Base-by-base conservation (phyloP, 2,888 invertebrate genomes). In the Alsophila aescularia region DNA sequence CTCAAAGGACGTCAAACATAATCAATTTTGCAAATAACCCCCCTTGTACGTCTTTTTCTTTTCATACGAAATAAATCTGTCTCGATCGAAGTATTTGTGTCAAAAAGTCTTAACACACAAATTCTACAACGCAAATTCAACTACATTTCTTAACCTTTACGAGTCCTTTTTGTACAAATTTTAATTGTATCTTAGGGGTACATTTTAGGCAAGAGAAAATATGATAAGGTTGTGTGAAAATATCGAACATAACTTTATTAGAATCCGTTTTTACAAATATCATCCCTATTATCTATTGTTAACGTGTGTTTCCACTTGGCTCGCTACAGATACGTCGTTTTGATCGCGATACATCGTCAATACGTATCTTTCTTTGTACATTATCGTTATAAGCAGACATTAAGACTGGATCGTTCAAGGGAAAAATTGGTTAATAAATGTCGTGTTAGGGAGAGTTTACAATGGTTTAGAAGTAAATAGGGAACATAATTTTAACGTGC, bases 381-480 rank as follows among this genome's bases (percentile, higher is more conserved):
- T 89, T 87, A 89, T 84, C 87, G 81, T 86, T 81, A 83, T 85
- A 83, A 83, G 70, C 68, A 50, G 69, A 83, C 74, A 87, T 90
- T 88, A 90, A 83, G 84, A 81, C 70, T 58, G 77, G 87, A 86
- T 76, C 83, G 86, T 83, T 89, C 81, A 77, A 81, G 84, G 81
- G 87, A 87, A 88, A 90, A 90, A 90, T 90, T 87, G 87, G 77
- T 85, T 88, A 86, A 87, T 87, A 87, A 85, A 87, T 85, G 79
- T 82, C 74, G 52, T 45, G 60, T 73, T 63, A 70, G 47, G 71
- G 60, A 15, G 47, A 36, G 24, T 70, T 47, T 58, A 74, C 65
- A 73, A 29, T 3, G 2, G 18, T 2, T 18, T 5, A 18, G 27
- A 27, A 3, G 8, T 27, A 7, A n/a, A n/a, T n/a, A n/a, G n/a